Evolutionary conservation across 2,888 invertebrate genomes (phyloP).

Genomic region (Rotaria socialis): DNA sequence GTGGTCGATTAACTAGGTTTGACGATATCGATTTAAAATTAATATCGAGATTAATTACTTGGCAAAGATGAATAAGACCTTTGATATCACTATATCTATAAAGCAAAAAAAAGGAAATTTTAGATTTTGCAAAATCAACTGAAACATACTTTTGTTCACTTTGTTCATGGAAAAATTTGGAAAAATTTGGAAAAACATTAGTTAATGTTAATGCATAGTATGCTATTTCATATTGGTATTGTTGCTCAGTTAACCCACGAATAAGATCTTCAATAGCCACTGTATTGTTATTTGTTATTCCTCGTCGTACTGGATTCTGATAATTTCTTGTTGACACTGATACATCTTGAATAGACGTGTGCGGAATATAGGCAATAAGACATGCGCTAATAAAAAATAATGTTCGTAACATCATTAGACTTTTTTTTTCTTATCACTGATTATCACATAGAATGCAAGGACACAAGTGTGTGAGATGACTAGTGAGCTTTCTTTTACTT

Average conservation of each 20-base stretch:
- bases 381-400: neutral
- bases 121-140: neutral
- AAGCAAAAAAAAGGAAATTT: neutral
- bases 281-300: neutral
- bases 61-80: neutral
- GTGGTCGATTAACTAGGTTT: neutral
- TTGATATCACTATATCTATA: neutral
- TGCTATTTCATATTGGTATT: slow-evolving; percentile 14
- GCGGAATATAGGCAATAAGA: neutral
- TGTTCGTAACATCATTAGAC: neutral
- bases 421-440: neutral
- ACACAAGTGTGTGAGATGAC: neutral
- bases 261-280: neutral
- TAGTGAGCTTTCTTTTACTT: neutral
- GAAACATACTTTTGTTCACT: neutral
- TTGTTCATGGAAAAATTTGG: neutral
- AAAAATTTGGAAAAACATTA: neutral
- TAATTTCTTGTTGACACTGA: neutral
- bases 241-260: neutral
- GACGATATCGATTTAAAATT: neutral
- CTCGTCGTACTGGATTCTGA: neutral
- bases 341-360: slow-evolving; percentile 5
- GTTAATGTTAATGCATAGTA: neutral
- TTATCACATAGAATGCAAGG: neutral
- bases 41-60: neutral